Conservation (phyloP, 2,113 vertebrate genomes). For the Rhea pennata region DNA sequence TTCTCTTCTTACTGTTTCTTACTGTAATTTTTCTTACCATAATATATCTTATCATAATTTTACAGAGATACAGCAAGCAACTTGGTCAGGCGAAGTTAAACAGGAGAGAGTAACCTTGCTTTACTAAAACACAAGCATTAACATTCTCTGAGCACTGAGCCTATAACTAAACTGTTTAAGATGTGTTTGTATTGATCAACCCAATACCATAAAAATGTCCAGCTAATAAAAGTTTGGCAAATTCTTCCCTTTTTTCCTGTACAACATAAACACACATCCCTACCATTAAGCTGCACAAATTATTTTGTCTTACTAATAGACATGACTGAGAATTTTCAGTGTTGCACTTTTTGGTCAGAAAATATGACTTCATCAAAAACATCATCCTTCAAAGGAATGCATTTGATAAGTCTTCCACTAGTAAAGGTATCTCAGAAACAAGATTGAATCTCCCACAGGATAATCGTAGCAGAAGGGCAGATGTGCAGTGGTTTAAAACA, state of each 20-base stretch:
- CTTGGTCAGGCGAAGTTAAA: neutral
- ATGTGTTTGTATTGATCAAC: neutral
- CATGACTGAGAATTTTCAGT: neutral
- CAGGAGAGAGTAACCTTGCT: neutral
- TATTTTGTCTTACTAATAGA: neutral
- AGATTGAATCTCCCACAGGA: neutral
- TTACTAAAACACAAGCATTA: neutral
- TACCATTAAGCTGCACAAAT: neutral
- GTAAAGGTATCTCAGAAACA: neutral
- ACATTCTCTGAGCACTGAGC: neutral
- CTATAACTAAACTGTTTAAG: neutral
- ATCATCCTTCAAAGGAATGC: neutral
- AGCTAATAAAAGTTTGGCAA: neutral
- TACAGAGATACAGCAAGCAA: neutral
- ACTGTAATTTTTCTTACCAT: too few relatives aligned
- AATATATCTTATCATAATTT: too few relatives aligned
- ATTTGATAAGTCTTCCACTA: neutral
- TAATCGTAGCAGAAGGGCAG: neutral
- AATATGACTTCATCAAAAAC: accelerated
- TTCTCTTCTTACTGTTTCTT: neutral
- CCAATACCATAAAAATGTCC: neutral
- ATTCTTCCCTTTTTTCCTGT: neutral
- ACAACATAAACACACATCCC: neutral
- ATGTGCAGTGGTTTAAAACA: neutral
- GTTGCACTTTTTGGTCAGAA: neutral